Evolutionary conservation across 2,797 vertebrate species (phyloP).

Genomic region (Myiothlypis chrysogaster): DNA sequence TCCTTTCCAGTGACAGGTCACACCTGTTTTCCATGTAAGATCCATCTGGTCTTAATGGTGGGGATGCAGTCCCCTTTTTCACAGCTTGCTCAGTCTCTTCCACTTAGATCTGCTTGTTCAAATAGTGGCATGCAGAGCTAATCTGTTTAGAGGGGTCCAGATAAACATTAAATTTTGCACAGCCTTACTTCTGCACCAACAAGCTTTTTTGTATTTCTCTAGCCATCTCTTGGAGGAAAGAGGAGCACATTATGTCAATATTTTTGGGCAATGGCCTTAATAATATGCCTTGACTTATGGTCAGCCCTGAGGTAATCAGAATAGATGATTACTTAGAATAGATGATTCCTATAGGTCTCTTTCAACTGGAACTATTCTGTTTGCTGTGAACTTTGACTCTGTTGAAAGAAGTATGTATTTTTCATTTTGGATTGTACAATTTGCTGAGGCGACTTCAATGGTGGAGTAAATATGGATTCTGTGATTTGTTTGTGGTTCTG

Average conservation of each 20-base stretch:
- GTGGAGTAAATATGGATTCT: not conserved
- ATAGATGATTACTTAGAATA: not conserved
- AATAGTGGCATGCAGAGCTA: not conserved
- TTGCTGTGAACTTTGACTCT: not conserved
- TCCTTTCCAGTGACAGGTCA: not conserved
- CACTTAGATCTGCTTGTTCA: not conserved
- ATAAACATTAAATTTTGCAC: not conserved
- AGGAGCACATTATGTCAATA: not conserved
- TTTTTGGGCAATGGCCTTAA: not conserved
- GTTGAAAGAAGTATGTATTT: not conserved
- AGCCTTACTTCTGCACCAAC: not conserved
- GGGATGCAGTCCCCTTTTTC: not conserved
- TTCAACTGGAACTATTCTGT: not conserved
- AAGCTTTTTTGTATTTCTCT: not conserved
- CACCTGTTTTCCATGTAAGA: not conserved
- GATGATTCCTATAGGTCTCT: not conserved
- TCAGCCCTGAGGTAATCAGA: not conserved
- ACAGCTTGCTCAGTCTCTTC: not conserved
- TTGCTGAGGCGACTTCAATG: not conserved
- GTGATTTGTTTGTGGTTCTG: not conserved
- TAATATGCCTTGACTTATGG: not conserved
- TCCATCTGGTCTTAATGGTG: not conserved
- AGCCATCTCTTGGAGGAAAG: not conserved
- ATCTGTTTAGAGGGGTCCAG: not conserved
- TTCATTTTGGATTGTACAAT: not conserved